These are phyloP conservation scores for Dolichotis patagonum DNA, from an alignment of 2,113 vertebrate genomes.

Conservation along the genomic window DNA sequence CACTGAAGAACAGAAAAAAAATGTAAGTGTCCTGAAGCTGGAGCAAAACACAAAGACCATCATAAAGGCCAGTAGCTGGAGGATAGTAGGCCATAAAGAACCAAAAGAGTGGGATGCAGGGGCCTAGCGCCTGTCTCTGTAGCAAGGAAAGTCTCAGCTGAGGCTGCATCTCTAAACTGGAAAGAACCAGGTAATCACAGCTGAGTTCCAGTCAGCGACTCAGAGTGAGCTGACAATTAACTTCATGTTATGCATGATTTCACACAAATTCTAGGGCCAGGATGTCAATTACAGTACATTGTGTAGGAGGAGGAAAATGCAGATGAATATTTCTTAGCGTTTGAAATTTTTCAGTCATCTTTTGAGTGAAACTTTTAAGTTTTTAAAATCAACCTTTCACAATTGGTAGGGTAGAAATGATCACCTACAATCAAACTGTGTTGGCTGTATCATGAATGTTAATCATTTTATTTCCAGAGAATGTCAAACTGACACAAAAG, in stretches of 20 bases:
- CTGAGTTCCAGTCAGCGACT: not conserved
- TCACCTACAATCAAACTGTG: constrained; percentile 33
- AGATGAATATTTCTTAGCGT: constrained; percentile 38
- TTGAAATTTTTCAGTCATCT: constrained; percentile 52
- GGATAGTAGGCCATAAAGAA: not conserved
- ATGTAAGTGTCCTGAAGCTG: not conserved
- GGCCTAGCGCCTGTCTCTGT: not conserved
- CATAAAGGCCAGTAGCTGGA: not conserved
- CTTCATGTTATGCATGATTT: not conserved
- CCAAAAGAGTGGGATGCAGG: not conserved
- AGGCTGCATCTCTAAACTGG: not conserved
- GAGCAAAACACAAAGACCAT: not conserved
- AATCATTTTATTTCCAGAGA: not conserved
- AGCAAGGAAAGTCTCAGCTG: not conserved
- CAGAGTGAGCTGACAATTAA: constrained; percentile 54
- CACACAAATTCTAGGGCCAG: constrained; percentile 20
- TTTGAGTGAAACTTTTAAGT: not conserved
- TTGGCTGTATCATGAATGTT: not conserved
- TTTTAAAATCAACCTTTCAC: constrained; percentile 54
- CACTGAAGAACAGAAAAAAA: not conserved
- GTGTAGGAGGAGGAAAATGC: constrained; percentile 44
- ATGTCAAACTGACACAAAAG: not conserved
- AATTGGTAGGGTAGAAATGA: constrained; percentile 36
- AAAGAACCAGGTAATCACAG: constrained; percentile 13
- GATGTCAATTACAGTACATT: constrained; percentile 31